Percentiles rank a stretch among this genome's conserved stretches.
Conservation (phyloP, 2,113 vertebrate genomes). For the Penelope pileata region DNA sequence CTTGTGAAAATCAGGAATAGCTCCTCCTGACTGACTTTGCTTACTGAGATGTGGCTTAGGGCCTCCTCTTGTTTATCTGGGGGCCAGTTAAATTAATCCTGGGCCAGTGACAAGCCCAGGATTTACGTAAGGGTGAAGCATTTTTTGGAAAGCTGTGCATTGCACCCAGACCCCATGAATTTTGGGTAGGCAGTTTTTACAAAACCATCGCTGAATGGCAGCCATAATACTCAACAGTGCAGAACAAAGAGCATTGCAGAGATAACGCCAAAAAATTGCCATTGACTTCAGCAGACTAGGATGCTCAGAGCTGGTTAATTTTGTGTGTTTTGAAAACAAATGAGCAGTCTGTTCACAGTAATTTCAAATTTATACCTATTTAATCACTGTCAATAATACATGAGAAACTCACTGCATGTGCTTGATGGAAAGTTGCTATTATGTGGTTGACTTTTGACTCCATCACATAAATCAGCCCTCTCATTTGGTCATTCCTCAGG, state of each 20-base stretch:
- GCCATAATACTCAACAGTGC: rapidly evolving
- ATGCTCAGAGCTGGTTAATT: neutral
- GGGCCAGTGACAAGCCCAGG: neutral
- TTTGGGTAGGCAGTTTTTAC: neutral
- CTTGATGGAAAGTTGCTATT: neutral
- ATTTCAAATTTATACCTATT: neutral
- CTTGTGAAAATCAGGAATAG: neutral
- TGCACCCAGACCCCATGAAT: neutral
- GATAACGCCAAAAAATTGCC: neutral
- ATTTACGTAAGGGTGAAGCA: neutral
- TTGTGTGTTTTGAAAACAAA: neutral
- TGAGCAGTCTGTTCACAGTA: neutral
- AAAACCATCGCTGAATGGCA: neutral
- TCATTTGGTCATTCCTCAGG: neutral
- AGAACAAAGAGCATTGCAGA: rapidly evolving
- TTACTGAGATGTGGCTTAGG: neutral
- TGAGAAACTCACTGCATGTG: neutral
- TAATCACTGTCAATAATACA: neutral
- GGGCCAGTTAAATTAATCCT: too few relatives aligned
- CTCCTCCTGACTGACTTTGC: neutral
- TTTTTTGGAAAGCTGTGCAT: neutral
- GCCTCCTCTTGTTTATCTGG: neutral
- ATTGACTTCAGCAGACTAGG: neutral
- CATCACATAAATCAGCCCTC: rapidly evolving
- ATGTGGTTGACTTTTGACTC: neutral